Conservation (phyloP, 2,797 vertebrate species). For the Mormyrops attenuatus region DNA sequence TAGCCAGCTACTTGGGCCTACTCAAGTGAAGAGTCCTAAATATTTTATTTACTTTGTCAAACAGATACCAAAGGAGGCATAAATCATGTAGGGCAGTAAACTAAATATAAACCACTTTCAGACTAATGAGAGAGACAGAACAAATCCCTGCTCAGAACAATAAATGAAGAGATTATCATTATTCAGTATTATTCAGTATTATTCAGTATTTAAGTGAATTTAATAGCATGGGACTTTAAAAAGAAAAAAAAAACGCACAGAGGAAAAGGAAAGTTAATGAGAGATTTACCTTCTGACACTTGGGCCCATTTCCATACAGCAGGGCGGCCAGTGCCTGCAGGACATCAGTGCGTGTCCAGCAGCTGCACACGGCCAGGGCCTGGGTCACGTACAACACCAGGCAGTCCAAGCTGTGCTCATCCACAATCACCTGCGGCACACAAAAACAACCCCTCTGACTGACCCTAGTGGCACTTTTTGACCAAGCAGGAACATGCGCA, state of each 20-base stretch:
- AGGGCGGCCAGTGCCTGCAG: conserved; percentile 83
- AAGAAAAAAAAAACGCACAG: background rate
- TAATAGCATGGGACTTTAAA: background rate
- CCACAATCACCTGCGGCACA: conserved; percentile 74
- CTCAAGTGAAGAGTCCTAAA: background rate
- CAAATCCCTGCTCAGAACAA: background rate
- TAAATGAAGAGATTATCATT: background rate
- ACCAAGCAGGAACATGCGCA: background rate
- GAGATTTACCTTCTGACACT: conserved; percentile 75
- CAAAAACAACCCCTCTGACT: background rate
- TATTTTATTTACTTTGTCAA: background rate
- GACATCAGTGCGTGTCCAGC: conserved; percentile 86
- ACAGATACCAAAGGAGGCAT: background rate
- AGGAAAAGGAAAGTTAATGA: background rate
- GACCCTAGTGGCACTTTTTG: background rate
- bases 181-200: background rate
- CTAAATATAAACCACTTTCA: background rate
- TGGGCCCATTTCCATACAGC: conserved; percentile 83
- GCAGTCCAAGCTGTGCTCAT: conserved; percentile 74
- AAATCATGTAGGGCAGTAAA: background rate
- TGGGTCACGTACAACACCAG: conserved; percentile 72
- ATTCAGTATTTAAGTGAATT: background rate
- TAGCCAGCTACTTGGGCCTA: background rate
- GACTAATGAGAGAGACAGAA: background rate
- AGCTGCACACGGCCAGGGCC: conserved; percentile 74